phyloP scores from a whole-genome alignment of 2,797 vertebrate species.

The Phaenicophaeus curvirostris region DNA sequence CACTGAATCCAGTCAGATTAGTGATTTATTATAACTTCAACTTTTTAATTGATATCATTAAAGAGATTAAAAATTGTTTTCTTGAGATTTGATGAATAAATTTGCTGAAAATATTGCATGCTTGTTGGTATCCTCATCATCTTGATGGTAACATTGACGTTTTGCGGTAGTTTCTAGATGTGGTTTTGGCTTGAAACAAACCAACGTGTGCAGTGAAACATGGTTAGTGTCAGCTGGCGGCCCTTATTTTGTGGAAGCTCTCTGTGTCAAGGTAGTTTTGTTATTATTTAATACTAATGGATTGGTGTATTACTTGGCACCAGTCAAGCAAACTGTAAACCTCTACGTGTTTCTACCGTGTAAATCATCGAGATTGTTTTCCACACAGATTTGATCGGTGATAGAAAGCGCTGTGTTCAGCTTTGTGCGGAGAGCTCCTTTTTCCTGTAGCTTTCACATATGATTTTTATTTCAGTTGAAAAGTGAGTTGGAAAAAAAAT shows the following conservation, averaged over 20 bases:
- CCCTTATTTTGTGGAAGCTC: not conserved
- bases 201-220: accelerated
- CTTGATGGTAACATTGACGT: not conserved
- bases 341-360: not conserved
- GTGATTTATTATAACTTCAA: not conserved
- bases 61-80: not conserved
- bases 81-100: not conserved
- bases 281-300: not conserved
- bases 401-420: not conserved
- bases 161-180: not conserved
- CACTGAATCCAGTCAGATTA: not conserved
- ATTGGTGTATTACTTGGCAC: not conserved
- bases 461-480: not conserved
- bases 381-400: not conserved
- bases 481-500: not conserved
- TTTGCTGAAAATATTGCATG: not conserved
- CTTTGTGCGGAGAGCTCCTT: not conserved
- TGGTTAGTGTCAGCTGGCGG: not conserved
- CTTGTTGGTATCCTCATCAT: not conserved
- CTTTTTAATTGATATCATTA: not conserved
- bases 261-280: not conserved
- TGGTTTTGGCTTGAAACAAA: not conserved
- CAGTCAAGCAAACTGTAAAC: not conserved
- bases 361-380: not conserved
- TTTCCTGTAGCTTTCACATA: not conserved